These are phyloP conservation scores for Isurus oxyrinchus DNA, from an alignment of 2,113 vertebrate species.

Conservation along the genomic window DNA sequence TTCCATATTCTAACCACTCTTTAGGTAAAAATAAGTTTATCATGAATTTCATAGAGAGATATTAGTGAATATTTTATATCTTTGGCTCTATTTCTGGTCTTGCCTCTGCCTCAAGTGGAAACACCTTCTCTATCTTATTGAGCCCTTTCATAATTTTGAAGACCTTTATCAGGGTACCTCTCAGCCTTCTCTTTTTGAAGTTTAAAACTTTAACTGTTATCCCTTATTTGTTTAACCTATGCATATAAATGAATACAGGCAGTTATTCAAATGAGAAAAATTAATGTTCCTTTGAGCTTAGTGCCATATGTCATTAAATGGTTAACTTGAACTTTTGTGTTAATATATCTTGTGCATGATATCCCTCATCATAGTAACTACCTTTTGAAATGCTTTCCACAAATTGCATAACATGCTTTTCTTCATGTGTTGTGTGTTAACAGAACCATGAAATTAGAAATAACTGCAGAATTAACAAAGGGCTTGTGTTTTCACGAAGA, in stretches of 20 bases:
- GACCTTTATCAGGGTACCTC: background rate
- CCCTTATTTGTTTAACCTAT: background rate
- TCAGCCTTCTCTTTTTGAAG: background rate
- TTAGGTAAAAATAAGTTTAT: too few relatives aligned
- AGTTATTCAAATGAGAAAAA: background rate
- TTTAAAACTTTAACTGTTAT: background rate
- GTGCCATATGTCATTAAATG: background rate
- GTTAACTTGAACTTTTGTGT: conserved; percentile 13
- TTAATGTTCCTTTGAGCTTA: background rate
- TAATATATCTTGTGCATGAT: background rate
- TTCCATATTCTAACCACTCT: too few relatives aligned
- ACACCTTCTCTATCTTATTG: background rate
- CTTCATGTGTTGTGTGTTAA: background rate
- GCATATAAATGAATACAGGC: background rate
- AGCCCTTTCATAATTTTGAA: background rate
- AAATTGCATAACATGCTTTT: background rate
- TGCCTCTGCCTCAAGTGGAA: background rate
- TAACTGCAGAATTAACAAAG: background rate
- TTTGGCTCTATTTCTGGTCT: too few relatives aligned
- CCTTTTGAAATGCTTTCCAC: background rate
- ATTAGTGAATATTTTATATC: background rate
- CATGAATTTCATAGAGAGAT: background rate
- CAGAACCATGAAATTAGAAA: background rate
- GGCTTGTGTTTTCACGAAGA: background rate
- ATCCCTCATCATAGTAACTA: background rate